A percentile compares a stretch with the other conserved stretches of the same genome.
Conservation (phyloP, 1,140 invertebrate species). For the Hermetia illucens region DNA sequence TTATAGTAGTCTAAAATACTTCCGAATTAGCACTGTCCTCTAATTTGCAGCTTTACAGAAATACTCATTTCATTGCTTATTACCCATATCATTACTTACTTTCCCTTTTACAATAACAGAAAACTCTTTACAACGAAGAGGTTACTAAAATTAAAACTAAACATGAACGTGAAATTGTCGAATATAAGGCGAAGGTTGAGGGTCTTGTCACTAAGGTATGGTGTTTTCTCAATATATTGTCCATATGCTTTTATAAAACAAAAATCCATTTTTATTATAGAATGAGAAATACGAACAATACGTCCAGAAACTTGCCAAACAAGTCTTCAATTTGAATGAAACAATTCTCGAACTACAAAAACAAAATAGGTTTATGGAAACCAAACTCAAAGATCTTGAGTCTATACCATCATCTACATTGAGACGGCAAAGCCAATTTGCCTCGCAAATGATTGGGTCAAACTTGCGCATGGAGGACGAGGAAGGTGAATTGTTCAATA, state of each 20-base stretch:
- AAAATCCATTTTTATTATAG: conserved; percentile 8
- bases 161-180: conserved; percentile 20
- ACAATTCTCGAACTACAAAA: conserved; percentile 23
- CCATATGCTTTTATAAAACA: neutral
- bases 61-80: too few species aligned
- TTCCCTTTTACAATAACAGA: too few species aligned
- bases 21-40: too few species aligned
- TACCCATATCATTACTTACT: too few species aligned
- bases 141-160: conserved; percentile 32
- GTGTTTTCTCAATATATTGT: neutral
- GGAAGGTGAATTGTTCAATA: conserved; percentile 67
- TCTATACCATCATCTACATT: conserved; percentile 3
- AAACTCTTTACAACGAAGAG: conserved; percentile 31
- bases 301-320: conserved; percentile 19
- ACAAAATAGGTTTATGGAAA: conserved; percentile 17
- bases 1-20: too few species aligned
- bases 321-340: conserved; percentile 25
- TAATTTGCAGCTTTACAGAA: too few species aligned
- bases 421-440: conserved; percentile 7
- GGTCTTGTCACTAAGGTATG: conserved; percentile 15
- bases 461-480: conserved; percentile 65
- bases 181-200: conserved; percentile 13
- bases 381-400: conserved; percentile 17
- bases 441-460: conserved; percentile 12
- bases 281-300: conserved; percentile 24